phyloP scores from a whole-genome alignment of 2,797 vertebrate genomes.

The Chiloscyllium punctatum region DNA sequence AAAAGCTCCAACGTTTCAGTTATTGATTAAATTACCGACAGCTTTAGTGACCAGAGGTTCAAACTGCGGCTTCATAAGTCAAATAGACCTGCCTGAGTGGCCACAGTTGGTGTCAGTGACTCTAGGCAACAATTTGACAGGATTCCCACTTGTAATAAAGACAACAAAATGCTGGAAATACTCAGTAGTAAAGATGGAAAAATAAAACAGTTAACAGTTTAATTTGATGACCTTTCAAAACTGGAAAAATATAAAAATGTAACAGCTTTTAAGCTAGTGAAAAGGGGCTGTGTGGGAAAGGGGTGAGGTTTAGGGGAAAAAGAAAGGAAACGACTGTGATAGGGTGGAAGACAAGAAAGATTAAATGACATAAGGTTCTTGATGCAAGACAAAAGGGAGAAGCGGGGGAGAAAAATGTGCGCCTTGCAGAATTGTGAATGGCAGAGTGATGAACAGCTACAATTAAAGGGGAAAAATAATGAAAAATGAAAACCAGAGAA shows the following conservation, averaged over 20 bases:
- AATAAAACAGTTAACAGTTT: background rate
- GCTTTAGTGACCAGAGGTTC: background rate
- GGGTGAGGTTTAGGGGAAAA: too few species aligned
- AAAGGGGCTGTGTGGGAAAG: too few species aligned
- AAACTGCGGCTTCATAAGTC: background rate
- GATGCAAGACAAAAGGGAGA: background rate
- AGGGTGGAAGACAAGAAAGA: too few species aligned
- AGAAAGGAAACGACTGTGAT: too few species aligned
- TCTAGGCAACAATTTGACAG: background rate
- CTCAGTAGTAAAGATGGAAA: background rate
- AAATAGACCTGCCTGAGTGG: background rate
- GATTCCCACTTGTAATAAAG: background rate
- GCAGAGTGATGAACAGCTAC: background rate
- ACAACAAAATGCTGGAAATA: background rate
- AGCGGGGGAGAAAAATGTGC: background rate
- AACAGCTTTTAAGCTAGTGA: too few species aligned
- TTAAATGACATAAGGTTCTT: background rate
- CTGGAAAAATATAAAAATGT: background rate
- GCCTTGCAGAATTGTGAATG: background rate
- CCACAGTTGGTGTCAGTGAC: background rate
- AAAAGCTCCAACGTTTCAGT: background rate
- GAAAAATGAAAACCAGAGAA: background rate
- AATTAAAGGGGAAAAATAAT: background rate
- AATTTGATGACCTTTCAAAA: background rate
- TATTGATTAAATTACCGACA: background rate